Base-by-base conservation (phyloP, 2,113 vertebrate species). In the Trichomycterus rosablanca region DNA sequence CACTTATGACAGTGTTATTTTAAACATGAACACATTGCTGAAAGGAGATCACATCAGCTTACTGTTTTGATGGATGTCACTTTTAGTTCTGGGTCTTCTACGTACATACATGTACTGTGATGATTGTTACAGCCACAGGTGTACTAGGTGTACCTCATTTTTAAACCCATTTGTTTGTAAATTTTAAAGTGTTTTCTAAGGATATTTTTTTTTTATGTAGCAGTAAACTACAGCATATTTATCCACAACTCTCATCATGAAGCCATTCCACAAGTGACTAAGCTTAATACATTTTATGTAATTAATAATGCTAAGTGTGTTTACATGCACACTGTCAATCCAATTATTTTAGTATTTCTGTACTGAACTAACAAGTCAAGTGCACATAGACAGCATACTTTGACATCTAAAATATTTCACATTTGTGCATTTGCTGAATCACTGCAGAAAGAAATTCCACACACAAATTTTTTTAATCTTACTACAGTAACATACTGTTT, bases 261-360 rank as follows among this genome's bases (percentile, higher is more conserved):
- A 76, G 73, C 73, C 72, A 74, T 82, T 77, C 56, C 70, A 75
- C 32, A 73, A 58, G 43, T 71, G 74, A 68, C 51, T 9, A 53
- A 64, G 60, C 59, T 70, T 42, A 1, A 5, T 51, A 20, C n/a
- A n/a, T n/a, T 16, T 15, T 10, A 18, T 51, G 15, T 28, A 28
- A 20, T 16, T 15, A 3, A 14, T 15, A 26, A 6, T 11, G 20
- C 26, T 30, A n/a, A n/a, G n/a, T n/a, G n/a, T n/a, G n/a, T n/a
- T n/a, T n/a, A n/a, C n/a, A n/a, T n/a, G n/a, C n/a, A n/a, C n/a
- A n/a, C n/a, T n/a, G n/a, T n/a, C n/a, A n/a, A n/a, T n/a, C n/a
- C n/a, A n/a, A n/a, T n/a, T n/a, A n/a, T n/a, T n/a, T n/a, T n/a
- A n/a, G n/a, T n/a, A n/a, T n/a, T n/a, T n/a, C n/a, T n/a, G n/a